Evolutionary conservation across 2,797 vertebrate species (phyloP).

Genomic region (Acipenser oxyrinchus): DNA sequence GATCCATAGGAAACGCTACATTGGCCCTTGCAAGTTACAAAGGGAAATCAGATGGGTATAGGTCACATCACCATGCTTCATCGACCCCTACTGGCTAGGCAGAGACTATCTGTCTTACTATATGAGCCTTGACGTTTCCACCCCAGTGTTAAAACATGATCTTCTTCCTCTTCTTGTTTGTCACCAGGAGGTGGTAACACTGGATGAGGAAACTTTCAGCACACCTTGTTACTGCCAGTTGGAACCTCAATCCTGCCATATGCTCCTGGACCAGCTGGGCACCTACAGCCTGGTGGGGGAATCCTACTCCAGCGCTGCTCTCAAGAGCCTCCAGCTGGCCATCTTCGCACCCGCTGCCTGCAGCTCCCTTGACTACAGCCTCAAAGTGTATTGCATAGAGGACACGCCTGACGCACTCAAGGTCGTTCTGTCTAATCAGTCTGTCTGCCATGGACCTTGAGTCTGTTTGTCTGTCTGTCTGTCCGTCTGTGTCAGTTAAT

Average conservation of each 20-base stretch:
- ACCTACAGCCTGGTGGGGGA: constrained; percentile 88
- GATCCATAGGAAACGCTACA: too few relatives aligned
- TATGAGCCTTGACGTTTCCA: too few relatives aligned
- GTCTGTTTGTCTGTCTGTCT: neutral
- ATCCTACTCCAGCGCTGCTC: constrained; percentile 83
- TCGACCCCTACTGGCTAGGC: too few relatives aligned
- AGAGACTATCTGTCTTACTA: too few relatives aligned
- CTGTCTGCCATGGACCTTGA: neutral
- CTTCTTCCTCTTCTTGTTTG: neutral
- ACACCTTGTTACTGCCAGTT: constrained; percentile 95
- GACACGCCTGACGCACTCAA: constrained; percentile 88
- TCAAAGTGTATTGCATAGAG: constrained; percentile 93
- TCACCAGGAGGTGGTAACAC: constrained; percentile 83
- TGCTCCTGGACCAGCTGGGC: constrained; percentile 90
- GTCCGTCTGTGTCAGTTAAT: neutral
- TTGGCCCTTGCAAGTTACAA: too few relatives aligned
- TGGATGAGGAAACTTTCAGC: constrained; percentile 89
- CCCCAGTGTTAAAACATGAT: too few relatives aligned
- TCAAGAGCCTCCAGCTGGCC: constrained; percentile 89
- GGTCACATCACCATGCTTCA: too few relatives aligned
- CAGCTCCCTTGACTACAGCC: constrained; percentile 89
- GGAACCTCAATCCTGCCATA: constrained; percentile 85
- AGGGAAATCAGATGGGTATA: too few relatives aligned
- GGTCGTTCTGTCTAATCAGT: constrained; percentile 46
- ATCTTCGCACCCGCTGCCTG: constrained; percentile 86